Evolutionary conservation across 2,113 vertebrate genomes (phyloP), one percentile per base, ranked within the genome.

Genomic region (Nothobranchius kuhntae): DNA sequence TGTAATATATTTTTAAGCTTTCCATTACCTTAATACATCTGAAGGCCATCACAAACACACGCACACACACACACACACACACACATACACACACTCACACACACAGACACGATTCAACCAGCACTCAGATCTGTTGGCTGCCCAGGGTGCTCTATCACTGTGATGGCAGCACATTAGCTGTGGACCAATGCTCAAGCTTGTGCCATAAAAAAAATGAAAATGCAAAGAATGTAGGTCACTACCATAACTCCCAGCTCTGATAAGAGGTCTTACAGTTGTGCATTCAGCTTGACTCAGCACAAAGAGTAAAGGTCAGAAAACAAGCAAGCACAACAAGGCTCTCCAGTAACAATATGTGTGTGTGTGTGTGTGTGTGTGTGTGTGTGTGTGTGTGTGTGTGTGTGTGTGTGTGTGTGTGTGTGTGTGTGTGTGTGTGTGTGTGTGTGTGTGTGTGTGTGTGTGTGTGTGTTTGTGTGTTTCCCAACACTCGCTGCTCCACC

Each of bases 401-500:
- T 21, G 21, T 21, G 21, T 60, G 15, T 70, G 40, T 60, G 15
- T 67, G 30, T 50, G 9, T 59, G 24, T 55, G 21, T 21, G 21
- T 21, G 21, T 4, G 7, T 38, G 36, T 38, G 36, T 38, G 36
- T 38, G 10, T 21, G 21, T 21, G 21, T 21, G 21, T 21, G 21
- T 21, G 21, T 21, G 21, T 21, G 21, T 21, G 21, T 21, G 21
- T 21, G 21, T 21, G 21, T 21, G 21, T 21, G 21, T 21, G 21
- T 21, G 21, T 21, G 21, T 60, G 15, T 70, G 40, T 60, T 13
- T 67, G 30, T 50, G 9, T 59, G 24, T 71, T 61, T 47, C 24
- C 11, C 82, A 69, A 82, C 78, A 68, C 68, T 77, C 21, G 21
- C 21, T 95, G 95, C 71, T 94, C 70, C 85, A 82, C 48, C 88